These are phyloP conservation scores for Musca domestica DNA, from an alignment of 1,140 invertebrate genomes.

Conservation along the genomic window DNA sequence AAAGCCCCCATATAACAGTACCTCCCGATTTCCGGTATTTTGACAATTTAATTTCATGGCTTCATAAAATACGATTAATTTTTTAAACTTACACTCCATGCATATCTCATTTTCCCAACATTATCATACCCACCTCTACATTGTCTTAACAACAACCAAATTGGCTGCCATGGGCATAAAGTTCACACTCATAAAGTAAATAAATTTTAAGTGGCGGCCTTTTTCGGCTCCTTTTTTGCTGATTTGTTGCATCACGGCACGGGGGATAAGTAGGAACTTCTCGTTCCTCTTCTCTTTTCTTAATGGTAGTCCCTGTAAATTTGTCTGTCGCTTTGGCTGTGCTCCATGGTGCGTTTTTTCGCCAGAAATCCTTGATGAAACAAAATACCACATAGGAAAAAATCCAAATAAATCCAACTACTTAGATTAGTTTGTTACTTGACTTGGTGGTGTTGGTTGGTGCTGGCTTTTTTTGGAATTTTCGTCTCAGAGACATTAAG, in stretches of 20 bases:
- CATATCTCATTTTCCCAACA: too few species aligned
- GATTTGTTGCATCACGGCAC: too few species aligned
- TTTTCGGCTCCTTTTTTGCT: not conserved
- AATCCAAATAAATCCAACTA: not conserved
- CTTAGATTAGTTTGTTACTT: not conserved
- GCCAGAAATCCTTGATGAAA: conserved; percentile 14
- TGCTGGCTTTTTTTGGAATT: not conserved
- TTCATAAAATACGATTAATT: too few species aligned
- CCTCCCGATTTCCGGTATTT: too few species aligned
- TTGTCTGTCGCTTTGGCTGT: not conserved
- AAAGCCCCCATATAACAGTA: too few species aligned
- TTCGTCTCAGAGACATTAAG: not conserved
- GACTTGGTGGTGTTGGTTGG: not conserved
- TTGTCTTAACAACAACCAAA: too few species aligned
- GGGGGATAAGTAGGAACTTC: not conserved
- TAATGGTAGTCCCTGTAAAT: not conserved
- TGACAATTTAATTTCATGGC: too few species aligned
- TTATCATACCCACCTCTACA: too few species aligned
- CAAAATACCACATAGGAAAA: not conserved
- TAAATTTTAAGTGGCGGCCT: conserved; percentile 23
- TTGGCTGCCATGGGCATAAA: conserved; percentile 18
- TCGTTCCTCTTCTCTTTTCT: not conserved
- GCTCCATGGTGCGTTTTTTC: not conserved
- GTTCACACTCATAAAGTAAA: conserved; percentile 23
- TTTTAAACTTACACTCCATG: too few species aligned